phyloP scores from a whole-genome alignment of 2,888 invertebrate species.

The Furcula furcula region DNA sequence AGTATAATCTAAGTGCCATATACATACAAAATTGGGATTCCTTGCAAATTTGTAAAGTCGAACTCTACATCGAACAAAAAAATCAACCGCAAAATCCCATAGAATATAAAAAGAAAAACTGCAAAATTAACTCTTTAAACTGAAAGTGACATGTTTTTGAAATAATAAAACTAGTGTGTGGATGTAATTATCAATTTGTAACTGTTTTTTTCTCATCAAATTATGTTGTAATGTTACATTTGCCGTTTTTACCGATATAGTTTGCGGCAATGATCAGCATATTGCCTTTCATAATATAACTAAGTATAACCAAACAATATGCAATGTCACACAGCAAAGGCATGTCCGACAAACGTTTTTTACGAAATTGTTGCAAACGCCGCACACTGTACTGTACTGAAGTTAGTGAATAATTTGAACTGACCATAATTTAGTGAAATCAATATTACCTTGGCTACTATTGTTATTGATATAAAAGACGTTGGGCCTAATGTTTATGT shows the following conservation, averaged over 20 bases:
- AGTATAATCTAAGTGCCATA: no score
- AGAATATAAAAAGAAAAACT: no score
- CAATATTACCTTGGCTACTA: slow-evolving; percentile 67
- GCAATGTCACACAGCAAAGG: slow-evolving; percentile 46
- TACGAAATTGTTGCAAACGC: slow-evolving; percentile 56
- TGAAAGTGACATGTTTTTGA: no score
- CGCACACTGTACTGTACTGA: slow-evolving; percentile 37
- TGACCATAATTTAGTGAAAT: slow-evolving; percentile 61
- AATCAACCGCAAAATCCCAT: no score
- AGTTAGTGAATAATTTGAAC: slow-evolving; percentile 48
- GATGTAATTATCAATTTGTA: no score
- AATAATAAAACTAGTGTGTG: no score
- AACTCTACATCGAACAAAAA: no score
- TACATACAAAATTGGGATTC: no score
- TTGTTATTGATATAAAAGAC: slow-evolving; percentile 71
- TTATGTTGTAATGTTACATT: slow-evolving; percentile 14
- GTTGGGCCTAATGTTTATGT: slow-evolving; percentile 44
- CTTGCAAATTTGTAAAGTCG: no score
- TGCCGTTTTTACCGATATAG: slow-evolving; percentile 36
- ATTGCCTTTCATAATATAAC: slow-evolving; percentile 43
- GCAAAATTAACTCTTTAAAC: no score
- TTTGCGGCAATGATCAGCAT: slow-evolving; percentile 41
- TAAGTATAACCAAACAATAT: slow-evolving; percentile 37
- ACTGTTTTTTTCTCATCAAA: background rate
- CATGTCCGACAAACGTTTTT: slow-evolving; percentile 41